Percentiles rank a stretch among this genome's conserved stretches.
These are phyloP conservation scores for Grantiella picta DNA, from an alignment of 2,113 vertebrate species.

Conservation along the genomic window DNA sequence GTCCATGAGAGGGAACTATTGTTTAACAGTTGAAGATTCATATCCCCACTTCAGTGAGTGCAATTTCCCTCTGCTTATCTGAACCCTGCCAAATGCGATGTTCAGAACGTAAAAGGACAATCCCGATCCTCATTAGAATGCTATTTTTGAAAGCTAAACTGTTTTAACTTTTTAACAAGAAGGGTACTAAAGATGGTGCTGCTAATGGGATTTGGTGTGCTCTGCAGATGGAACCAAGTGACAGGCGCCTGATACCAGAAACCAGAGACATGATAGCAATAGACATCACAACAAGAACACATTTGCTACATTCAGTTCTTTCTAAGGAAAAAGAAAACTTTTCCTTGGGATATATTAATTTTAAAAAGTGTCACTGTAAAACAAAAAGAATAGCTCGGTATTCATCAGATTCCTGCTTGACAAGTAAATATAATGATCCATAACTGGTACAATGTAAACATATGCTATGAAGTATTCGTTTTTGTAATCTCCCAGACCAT, in stretches of 20 bases:
- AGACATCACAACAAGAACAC: neutral
- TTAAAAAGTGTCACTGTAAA: neutral
- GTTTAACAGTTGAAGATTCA: constrained; percentile 69
- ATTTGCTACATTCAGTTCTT: neutral
- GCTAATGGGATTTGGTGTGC: constrained; percentile 31
- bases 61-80: constrained; percentile 41
- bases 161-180: constrained; percentile 53
- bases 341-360: neutral
- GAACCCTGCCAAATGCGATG: constrained; percentile 53
- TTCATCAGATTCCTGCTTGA: neutral
- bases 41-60: neutral
- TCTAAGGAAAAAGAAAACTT: constrained; percentile 26
- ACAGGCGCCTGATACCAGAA: neutral
- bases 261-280: neutral
- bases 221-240: neutral
- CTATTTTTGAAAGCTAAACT: constrained; percentile 37
- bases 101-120: constrained; percentile 57
- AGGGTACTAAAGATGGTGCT: constrained; percentile 2
- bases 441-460: neutral
- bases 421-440: neutral
- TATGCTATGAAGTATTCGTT: neutral
- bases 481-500: neutral
- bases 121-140: constrained; percentile 14
- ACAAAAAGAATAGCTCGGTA: neutral
- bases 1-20: constrained; percentile 76